phyloP scores from a whole-genome alignment of 1,140 invertebrate species.

The Cherax destructor region DNA sequence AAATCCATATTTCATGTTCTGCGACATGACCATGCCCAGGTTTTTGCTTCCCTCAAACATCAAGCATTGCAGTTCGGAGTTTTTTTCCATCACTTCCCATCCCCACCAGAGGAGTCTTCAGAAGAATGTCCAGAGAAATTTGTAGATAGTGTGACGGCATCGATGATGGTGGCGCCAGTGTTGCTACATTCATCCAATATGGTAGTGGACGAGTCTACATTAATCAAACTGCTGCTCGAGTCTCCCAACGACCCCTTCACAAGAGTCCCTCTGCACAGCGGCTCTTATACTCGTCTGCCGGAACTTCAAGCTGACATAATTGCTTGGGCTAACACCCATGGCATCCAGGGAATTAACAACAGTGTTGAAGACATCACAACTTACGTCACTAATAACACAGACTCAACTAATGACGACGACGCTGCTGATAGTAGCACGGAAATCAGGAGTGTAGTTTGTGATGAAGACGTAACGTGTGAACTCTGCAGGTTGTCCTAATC shows the following conservation, averaged over 20 bases:
- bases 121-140: neutral
- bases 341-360: neutral
- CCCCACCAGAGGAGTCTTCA: neutral
- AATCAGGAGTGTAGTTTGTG: no score
- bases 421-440: no score
- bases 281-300: neutral
- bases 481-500: no score
- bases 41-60: neutral
- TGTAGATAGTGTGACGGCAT: neutral
- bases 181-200: neutral
- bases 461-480: no score
- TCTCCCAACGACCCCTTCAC: neutral
- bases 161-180: conserved; percentile 1
- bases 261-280: neutral
- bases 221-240: neutral
- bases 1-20: neutral
- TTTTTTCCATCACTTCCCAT: neutral
- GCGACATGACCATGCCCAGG: neutral
- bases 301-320: neutral
- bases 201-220: conserved; percentile 1
- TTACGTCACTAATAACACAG: no score
- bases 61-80: neutral
- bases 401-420: no score
- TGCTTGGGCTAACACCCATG: neutral
- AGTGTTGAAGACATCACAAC: neutral